Percentiles rank a stretch among this genome's conserved stretches.
These are phyloP conservation scores for Epirrhoe tristata DNA, from an alignment of 2,888 invertebrate genomes.

Conservation along the genomic window DNA sequence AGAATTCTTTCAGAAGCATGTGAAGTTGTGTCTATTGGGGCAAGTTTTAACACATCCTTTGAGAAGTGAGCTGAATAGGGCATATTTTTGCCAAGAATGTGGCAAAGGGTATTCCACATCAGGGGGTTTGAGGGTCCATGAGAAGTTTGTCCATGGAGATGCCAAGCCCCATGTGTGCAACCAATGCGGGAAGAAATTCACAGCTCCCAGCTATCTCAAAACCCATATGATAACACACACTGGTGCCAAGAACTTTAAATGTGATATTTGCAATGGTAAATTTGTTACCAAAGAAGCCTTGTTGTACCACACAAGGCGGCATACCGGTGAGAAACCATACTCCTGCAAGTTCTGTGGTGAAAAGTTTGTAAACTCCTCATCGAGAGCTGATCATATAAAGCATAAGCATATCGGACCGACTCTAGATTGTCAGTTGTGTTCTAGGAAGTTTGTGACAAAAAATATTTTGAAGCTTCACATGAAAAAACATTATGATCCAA, in stretches of 20 bases:
- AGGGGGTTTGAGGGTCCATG: conserved; percentile 73
- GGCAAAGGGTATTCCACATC: conserved; percentile 57
- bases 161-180: conserved; percentile 65
- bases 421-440: conserved; percentile 71
- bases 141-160: conserved; percentile 46
- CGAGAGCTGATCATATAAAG: conserved; percentile 76
- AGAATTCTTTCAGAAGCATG: conserved; percentile 70
- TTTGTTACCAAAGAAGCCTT: conserved; percentile 79
- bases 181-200: conserved; percentile 30
- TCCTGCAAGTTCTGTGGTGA: conserved; percentile 70
- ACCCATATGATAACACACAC: conserved; percentile 65
- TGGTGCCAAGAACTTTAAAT: conserved; percentile 73
- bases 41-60: conserved; percentile 71
- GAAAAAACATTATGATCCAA: conserved; percentile 71
- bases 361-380: conserved; percentile 76
- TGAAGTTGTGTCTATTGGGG: conserved; percentile 66
- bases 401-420: conserved; percentile 75
- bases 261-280: conserved; percentile 65
- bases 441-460: conserved; percentile 73
- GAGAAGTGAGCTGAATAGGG: conserved; percentile 52
- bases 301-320: conserved; percentile 73
- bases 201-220: conserved; percentile 46
- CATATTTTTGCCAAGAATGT: conserved; percentile 62
- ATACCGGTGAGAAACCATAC: conserved; percentile 78
- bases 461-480: conserved; percentile 71